Evolutionary conservation across 2,888 invertebrate genomes (phyloP), one percentile per base, ranked within the genome.

Genomic region (Platycheirus albimanus): DNA sequence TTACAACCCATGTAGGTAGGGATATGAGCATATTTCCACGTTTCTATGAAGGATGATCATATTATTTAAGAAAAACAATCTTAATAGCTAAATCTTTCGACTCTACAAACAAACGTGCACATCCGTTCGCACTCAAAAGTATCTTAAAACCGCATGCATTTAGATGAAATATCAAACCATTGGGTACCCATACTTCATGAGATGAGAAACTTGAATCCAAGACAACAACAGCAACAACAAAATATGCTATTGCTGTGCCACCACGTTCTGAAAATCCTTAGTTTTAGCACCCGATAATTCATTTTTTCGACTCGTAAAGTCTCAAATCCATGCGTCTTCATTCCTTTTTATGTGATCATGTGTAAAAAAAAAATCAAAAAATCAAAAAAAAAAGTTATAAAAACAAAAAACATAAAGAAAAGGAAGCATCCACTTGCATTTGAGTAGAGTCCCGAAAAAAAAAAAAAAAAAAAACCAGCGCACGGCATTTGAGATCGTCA

Each of bases 391-490:
- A 51, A 24, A 63, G 0, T 13, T 28, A 54, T 43, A 33, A 64
- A 64, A 52, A 52, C 41, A 56, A 43, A 56, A 43, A 72, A 64
- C 67, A 74, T 64, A 64, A 83, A 78, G 64, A 45, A 78, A 74
- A 83, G 83, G 83, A 83, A 83, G 78, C 72, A 83, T 83, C 83
- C 83, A 83, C 83, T 83, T 83, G 83, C 83, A 78, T 43, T 83
- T 56, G 63, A n/a, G n/a, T n/a, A n/a, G n/a, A 41, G 30, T 61
- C 45, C 61, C 61, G 43, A 54, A 67, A 49, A 47, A 30, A 63
- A 33, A 64, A 47, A 15, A 38, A 15, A 36, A 15, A 38, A 51
- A 38, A 28, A 45, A 33, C n/a, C 78, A 71, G 81, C 71, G 67
- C 71, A 72, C 67, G 72, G 72, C 51, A 74, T 74, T 78, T 74